Conservation (phyloP, 2,113 vertebrate genomes). For the Notiomystis cincta region DNA sequence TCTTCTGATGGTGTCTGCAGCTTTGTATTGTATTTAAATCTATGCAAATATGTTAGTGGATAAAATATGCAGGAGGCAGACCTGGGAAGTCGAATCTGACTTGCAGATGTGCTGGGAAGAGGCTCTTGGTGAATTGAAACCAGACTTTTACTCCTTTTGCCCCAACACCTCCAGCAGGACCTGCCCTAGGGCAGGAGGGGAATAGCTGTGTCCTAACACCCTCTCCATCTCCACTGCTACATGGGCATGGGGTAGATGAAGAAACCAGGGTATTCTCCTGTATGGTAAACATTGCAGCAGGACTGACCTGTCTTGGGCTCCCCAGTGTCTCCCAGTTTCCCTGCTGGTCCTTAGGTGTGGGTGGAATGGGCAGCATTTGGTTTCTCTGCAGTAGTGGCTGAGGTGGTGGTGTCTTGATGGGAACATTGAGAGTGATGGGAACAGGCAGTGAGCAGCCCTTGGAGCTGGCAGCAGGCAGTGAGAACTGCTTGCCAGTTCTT, state of each 20-base stretch:
- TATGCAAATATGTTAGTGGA: not conserved
- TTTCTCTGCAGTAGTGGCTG: not conserved
- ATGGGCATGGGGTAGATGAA: not conserved
- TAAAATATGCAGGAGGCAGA: not conserved
- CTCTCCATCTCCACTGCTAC: not conserved
- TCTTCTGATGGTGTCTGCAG: not conserved
- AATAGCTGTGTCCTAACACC: not conserved
- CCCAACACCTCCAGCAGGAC: not conserved
- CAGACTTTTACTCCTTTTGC: not conserved
- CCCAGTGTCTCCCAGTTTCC: not conserved
- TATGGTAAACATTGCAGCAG: not conserved
- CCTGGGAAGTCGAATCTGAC: not conserved
- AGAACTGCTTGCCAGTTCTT: not conserved
- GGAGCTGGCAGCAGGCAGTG: not conserved
- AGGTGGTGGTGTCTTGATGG: not conserved
- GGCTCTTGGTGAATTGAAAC: not conserved
- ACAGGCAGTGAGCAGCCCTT: not conserved
- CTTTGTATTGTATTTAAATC: constrained; percentile 4
- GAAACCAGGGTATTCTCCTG: not conserved
- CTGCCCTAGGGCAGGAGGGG: not conserved
- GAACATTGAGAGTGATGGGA: not conserved
- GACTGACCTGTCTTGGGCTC: not conserved
- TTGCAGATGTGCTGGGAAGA: not conserved
- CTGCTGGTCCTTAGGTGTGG: not conserved
- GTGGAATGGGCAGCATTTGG: not conserved